These are phyloP conservation scores for Argyresthia albistria DNA, from an alignment of 2,888 invertebrate genomes.

Conservation along the genomic window DNA sequence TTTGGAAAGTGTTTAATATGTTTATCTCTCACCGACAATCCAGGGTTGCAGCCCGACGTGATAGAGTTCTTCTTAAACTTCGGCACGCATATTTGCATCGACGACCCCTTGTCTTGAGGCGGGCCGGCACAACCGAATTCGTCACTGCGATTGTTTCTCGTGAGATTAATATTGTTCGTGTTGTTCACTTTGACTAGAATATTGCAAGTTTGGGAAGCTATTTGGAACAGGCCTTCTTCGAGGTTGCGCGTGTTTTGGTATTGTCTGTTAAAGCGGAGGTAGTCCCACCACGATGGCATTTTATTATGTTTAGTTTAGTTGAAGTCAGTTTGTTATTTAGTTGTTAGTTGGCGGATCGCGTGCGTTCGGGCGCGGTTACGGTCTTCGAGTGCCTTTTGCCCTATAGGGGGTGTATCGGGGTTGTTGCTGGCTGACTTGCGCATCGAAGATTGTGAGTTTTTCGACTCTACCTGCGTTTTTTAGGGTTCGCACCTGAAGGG, in stretches of 20 bases:
- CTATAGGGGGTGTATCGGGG: not conserved
- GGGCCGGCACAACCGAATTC: conserved; percentile 66
- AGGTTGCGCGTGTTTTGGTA: conserved; percentile 75
- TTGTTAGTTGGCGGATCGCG: not conserved
- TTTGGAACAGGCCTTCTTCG: conserved; percentile 84
- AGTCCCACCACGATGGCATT: conserved; percentile 77
- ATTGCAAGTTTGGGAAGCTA: conserved; percentile 84
- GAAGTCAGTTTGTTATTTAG: not conserved
- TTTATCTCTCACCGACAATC: conserved; percentile 70
- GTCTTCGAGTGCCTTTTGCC: not conserved
- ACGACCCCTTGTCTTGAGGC: conserved; percentile 49
- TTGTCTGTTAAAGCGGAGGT: conserved; percentile 63
- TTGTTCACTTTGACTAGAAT: conserved; percentile 84
- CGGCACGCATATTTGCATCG: conserved; percentile 73
- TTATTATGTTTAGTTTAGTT: too few species aligned
- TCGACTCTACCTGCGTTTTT: too few species aligned
- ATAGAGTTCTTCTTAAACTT: conserved; percentile 62
- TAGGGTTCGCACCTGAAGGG: too few species aligned
- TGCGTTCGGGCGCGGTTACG: not conserved
- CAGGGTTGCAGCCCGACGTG: conserved; percentile 70
- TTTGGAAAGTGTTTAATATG: too few species aligned
- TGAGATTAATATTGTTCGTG: conserved; percentile 80
- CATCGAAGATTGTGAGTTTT: conserved; percentile 8
- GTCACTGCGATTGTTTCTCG: conserved; percentile 76
- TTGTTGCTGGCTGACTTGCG: conserved; percentile 12